Evolutionary conservation across 1,140 invertebrate species (phyloP), one percentile per base, ranked within the genome.

Genomic region (Plodia interpunctella): DNA sequence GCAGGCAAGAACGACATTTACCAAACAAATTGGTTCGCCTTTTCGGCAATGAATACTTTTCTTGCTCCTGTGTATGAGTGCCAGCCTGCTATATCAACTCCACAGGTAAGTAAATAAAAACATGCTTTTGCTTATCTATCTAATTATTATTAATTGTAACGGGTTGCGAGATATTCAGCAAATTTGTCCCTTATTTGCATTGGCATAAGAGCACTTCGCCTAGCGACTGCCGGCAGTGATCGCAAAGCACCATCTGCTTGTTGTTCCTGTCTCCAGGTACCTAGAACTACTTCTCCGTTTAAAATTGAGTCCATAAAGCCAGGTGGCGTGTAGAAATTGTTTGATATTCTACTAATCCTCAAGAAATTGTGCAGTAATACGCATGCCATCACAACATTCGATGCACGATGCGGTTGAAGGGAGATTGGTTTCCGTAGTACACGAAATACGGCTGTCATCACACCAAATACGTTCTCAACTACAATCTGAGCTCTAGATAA

Each of bases 391-490:
- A 15, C 15, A 15, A 44, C 38, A n/a, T 11, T 44, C 2, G 38
- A 15, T 44, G 15, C 38, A 15, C 15, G 11, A 11, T 44, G 2
- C 10, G 15, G 11, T n/a, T 44, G 11, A 15, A 44, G 11, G 11
- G 2, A 11, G 9, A 44, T 44, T 44, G 38, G 38, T 44, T 44
- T 44, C 15, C 38, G 11, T n/a, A 44, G 15, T 10, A 44, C 2
- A 25, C 80, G 53, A 72, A 83, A 91, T 59, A 77, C 74, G 9
- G 72, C 67, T 5, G 80, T 59, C 32, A 91, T 55, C 51, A 91
- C 87, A 5, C 90, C 90, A 70, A 91, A 91, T 5, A 70, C 78
- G 76, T 91, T 91, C 74, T 92, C 90, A 10, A 91, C 76, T 13
- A 84, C 76, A 54, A 76, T 70, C 19, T 76, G 63, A 35, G 76